Percentiles rank a stretch among this genome's conserved stretches.
These are phyloP conservation scores for Kryphioiulus occultus DNA, from an alignment of 2,888 invertebrate species.

Conservation along the genomic window DNA sequence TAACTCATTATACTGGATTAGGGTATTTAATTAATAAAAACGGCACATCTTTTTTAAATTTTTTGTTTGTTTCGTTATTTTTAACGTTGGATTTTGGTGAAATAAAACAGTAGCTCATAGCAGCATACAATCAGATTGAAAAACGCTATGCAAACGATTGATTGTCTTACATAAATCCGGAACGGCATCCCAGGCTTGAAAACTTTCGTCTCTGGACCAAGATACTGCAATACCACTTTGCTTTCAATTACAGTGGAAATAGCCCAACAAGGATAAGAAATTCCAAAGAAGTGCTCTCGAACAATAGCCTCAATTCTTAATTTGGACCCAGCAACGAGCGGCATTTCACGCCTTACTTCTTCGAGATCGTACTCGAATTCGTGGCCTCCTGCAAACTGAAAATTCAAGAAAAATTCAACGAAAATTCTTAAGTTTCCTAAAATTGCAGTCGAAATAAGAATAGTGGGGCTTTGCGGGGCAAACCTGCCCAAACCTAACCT, in stretches of 20 bases:
- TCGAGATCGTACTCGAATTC: constrained; percentile 56
- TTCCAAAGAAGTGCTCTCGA: constrained; percentile 55
- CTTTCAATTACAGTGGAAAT: constrained; percentile 55
- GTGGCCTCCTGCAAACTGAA: constrained; percentile 54
- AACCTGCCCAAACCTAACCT: no score
- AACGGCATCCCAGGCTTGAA: constrained; percentile 58
- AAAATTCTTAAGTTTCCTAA: background rate
- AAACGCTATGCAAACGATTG: background rate
- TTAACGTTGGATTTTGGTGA: background rate
- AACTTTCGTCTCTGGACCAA: constrained; percentile 55
- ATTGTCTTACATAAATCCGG: constrained; percentile 55
- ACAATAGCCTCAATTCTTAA: constrained; percentile 52
- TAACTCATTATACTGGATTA: no score
- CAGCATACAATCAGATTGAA: background rate
- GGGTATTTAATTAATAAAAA: no score
- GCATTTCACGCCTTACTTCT: constrained; percentile 48
- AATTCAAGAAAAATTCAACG: constrained; percentile 52
- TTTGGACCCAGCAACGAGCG: constrained; percentile 47
- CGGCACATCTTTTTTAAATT: no score
- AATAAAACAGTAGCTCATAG: background rate
- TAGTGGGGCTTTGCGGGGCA: no score
- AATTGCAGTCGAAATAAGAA: background rate
- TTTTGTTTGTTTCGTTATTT: no score
- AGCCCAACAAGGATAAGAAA: constrained; percentile 55
- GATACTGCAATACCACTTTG: constrained; percentile 54